phyloP scores from a whole-genome alignment of 2,797 vertebrate genomes.

The Lophotriccus pileatus region DNA sequence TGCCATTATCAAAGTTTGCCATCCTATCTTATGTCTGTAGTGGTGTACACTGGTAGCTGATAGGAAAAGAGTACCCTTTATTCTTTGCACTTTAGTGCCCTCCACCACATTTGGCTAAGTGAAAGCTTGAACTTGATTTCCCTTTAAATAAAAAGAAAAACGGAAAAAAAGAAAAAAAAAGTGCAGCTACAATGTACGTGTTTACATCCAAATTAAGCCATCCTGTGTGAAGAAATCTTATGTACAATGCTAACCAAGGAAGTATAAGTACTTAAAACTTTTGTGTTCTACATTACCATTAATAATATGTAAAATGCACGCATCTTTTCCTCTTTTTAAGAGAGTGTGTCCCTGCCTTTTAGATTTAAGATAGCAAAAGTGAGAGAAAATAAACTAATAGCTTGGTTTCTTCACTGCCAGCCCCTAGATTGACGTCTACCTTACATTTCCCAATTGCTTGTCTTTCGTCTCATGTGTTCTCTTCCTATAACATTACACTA shows the following conservation, averaged over 20 bases:
- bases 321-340: not conserved
- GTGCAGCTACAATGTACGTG: not conserved
- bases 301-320: not conserved
- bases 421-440: not conserved
- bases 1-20: not conserved
- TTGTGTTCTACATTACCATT: not conserved
- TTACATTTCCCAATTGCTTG: not conserved
- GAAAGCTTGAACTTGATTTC: not conserved
- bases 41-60: not conserved
- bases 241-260: not conserved
- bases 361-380: not conserved
- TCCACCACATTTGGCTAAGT: not conserved
- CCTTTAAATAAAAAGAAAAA: not conserved
- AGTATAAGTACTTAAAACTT: not conserved
- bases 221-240: not conserved
- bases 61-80: not conserved
- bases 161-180: not conserved
- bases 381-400: not conserved
- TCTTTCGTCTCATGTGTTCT: not conserved
- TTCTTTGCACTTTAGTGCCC: not conserved
- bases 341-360: not conserved
- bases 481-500: not conserved
- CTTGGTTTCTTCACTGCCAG: not conserved
- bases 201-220: not conserved
- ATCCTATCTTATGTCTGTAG: accelerated